Evolutionary conservation across 2,113 vertebrate species (phyloP), one percentile per base, ranked within the genome.

Genomic region (Hydrochoerus hydrochaeris): DNA sequence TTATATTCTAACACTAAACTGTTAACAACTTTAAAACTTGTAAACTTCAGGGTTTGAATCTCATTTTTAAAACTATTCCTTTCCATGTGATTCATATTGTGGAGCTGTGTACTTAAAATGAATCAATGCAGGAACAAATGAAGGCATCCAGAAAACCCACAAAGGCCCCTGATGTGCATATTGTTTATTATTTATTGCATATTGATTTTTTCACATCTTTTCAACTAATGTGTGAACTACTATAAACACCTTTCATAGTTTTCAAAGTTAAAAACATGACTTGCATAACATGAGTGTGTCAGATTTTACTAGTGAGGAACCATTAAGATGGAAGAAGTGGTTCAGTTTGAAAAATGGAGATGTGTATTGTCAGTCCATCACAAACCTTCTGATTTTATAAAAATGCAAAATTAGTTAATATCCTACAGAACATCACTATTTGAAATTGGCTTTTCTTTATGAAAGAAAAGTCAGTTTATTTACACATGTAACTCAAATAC

Each of bases 381-480:
- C 89, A 90, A 84, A 7, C 20, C 82, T 94, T 94, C 85, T 62
- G 30, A 77, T 73, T 69, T 83, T 75, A 7, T n/a, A 63, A 60
- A 88, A 22, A 80, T 62, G 44, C 17, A 52, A 95, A 96, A 69
- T 54, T 90, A 71, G 28, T 78, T 82, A 73, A 86, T 90, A 69
- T 49, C 30, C 52, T 52, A 82, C 2, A 67, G 78, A 49, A 65
- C 19, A 80, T 78, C 54, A 90, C 44, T 73, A 84, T 88, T 93
- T 80, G 83, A 30, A 93, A 91, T 60, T 44, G 63, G 30, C 32
- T 97, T 92, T 91, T 86, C 65, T 63, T 41, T 71, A 38, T 52
- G 14, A 92, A 58, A 71, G 20, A 54, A 78, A 90, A 95, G 65
- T 85, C 28, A 65, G 30, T 81, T 77, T 75, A 41, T 54, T 85